Percentiles rank a stretch among this genome's conserved stretches.
Conservation (phyloP, 2,888 invertebrate genomes). For the Ptilodon capucinus region DNA sequence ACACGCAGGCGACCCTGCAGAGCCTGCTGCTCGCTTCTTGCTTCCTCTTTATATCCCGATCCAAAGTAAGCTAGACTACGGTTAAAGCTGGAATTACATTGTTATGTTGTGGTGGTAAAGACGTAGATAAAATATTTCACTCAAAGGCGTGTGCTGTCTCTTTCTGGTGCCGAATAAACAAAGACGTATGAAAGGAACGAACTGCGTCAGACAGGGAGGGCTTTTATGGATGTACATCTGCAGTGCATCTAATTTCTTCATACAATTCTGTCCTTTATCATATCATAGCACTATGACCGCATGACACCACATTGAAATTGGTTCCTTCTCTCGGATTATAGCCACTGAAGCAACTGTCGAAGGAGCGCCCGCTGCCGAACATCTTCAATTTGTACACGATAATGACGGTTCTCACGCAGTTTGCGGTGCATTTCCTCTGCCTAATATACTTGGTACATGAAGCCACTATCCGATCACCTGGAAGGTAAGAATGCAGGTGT, state of each 20-base stretch:
- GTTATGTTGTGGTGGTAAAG: too few relatives aligned
- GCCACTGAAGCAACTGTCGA: slow-evolving; percentile 96
- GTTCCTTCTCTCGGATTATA: slow-evolving; percentile 50
- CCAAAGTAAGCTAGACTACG: slow-evolving; percentile 87
- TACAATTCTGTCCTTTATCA: too few relatives aligned
- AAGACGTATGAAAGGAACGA: too few relatives aligned
- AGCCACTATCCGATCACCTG: slow-evolving; percentile 88
- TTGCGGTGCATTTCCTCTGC: slow-evolving; percentile 96
- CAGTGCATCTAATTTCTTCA: too few relatives aligned
- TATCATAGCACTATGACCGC: too few relatives aligned
- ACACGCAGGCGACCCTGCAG: slow-evolving; percentile 98
- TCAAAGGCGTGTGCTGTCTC: too few relatives aligned
- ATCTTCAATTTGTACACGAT: slow-evolving; percentile 99
- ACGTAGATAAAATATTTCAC: too few relatives aligned
- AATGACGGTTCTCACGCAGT: slow-evolving; percentile 96
- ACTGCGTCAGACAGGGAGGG: too few relatives aligned
- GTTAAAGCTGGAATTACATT: too few relatives aligned
- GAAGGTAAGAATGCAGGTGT: slow-evolving; percentile 83
- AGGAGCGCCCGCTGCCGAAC: slow-evolving; percentile 97
- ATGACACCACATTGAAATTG: too few relatives aligned
- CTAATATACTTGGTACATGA: slow-evolving; percentile 94
- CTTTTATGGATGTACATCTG: too few relatives aligned
- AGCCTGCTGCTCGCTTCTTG: slow-evolving; percentile 97
- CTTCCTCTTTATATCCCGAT: slow-evolving; percentile 98
- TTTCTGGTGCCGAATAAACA: too few relatives aligned